Conservation (phyloP, 2,888 invertebrate genomes). For the Stenurella melanura region DNA sequence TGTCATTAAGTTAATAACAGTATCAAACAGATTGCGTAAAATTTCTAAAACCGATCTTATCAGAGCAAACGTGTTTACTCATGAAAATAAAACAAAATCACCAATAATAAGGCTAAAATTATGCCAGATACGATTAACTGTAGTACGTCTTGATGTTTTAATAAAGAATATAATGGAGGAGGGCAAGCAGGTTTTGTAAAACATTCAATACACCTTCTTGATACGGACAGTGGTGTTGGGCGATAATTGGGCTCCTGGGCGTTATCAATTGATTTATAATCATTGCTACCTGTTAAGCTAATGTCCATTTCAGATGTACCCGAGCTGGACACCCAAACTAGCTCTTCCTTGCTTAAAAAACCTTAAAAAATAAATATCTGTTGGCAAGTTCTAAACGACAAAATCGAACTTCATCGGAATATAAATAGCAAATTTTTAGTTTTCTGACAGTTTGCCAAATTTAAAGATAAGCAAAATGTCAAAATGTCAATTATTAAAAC, state of each 20-base stretch:
- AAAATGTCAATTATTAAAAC: no score
- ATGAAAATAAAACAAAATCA: background rate
- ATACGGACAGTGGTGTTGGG: background rate
- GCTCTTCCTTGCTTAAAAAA: background rate
- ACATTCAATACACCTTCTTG: background rate
- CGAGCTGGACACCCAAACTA: background rate
- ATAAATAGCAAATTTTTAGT: no score
- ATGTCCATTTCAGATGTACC: background rate
- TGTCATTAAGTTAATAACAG: no score
- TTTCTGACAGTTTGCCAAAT: no score
- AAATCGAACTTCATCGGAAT: no score
- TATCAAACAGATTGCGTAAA: no score
- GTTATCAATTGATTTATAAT: background rate
- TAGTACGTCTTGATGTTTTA: slow-evolving; percentile 16
- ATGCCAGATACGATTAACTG: background rate
- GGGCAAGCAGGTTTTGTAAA: slow-evolving; percentile 25
- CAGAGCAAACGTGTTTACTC: no score
- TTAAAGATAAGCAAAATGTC: no score
- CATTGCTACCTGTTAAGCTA: background rate
- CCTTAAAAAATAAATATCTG: background rate
- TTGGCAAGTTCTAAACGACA: no score
- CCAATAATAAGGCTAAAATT: background rate
- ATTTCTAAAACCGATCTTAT: no score
- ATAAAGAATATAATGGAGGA: slow-evolving; percentile 22
- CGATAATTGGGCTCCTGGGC: background rate